Conservation (phyloP, 2,113 vertebrate species). For the Alouatta palliata region DNA sequence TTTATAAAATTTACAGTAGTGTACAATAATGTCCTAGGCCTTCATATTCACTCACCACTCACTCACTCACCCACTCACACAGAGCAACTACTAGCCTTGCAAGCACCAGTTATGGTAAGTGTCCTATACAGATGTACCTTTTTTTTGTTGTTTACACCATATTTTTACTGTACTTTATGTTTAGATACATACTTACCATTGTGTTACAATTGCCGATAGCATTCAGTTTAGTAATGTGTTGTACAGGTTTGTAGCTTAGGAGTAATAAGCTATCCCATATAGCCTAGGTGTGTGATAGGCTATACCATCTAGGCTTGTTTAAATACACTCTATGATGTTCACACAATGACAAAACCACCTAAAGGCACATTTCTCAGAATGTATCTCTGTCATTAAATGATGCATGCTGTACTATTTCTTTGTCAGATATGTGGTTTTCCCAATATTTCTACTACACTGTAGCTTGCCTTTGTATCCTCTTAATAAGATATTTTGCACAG, state of each 20-base stretch:
- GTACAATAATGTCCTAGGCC: neutral
- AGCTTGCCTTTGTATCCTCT: neutral
- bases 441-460: neutral
- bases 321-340: neutral
- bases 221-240: neutral
- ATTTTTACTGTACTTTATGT: neutral
- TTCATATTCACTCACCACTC: neutral
- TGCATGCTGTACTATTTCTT: neutral
- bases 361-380: neutral
- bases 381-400: neutral
- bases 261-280: neutral
- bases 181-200: neutral
- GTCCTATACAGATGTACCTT: neutral
- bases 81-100: neutral
- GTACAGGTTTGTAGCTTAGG: neutral
- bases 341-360: neutral
- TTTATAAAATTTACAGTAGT: neutral
- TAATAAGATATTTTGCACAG: neutral
- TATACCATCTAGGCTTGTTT: neutral
- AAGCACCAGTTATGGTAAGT: neutral
- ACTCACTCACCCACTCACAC: neutral
- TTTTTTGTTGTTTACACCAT: neutral
- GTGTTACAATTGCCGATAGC: neutral
- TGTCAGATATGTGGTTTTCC: neutral
- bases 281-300: neutral